Evolutionary conservation across 2,113 vertebrate genomes (phyloP), one percentile per base, ranked within the genome.

Genomic region (Neodon shergylaensis): DNA sequence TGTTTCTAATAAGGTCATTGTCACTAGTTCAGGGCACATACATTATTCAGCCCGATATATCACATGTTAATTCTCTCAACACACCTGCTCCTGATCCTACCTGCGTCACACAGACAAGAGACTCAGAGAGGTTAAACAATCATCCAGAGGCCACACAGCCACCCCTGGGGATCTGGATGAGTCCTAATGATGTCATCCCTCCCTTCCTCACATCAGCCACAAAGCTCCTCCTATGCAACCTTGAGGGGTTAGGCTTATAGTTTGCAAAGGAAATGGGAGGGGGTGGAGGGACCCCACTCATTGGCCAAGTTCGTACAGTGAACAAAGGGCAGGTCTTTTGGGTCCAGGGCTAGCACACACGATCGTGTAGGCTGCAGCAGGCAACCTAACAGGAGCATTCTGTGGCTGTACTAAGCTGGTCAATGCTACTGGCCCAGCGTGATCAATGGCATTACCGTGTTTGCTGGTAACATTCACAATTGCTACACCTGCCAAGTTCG

Each of bases 401-500:
- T 24, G 21, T 42, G 26, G 33, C 86, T 93, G 19, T 21, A 17
- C 78, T 68, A 79, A 83, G 65, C 36, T 58, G 7, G 24, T 21
- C 0, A 2, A 44, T 77, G 52, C 72, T 14, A 24, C 2, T 42
- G 22, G 17, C 39, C 77, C 21, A n/a, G 73, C 0, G 3, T 14
- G 52, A 82, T 87, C 89, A 19, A 76, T n/a, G 74, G 39, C 83
- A 33, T 3, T 1, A 28, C 65, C 9, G 5, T 90, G 73, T 79
- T 84, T 77, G 74, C 83, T 44, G 74, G 87, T 76, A 90, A 87
- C n/a, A 47, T 65, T 52, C 66, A 66, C 74, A 77, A n/a, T 14
- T 2, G 89, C 58, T 19, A 36, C 58, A 12, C 76, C 68, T 68
- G 84, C 88, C 97, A 88, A 78, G 87, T 66, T 78, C 85, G 84